Conservation (phyloP, 2,888 invertebrate genomes). For the Nipponacmea schrenckii region DNA sequence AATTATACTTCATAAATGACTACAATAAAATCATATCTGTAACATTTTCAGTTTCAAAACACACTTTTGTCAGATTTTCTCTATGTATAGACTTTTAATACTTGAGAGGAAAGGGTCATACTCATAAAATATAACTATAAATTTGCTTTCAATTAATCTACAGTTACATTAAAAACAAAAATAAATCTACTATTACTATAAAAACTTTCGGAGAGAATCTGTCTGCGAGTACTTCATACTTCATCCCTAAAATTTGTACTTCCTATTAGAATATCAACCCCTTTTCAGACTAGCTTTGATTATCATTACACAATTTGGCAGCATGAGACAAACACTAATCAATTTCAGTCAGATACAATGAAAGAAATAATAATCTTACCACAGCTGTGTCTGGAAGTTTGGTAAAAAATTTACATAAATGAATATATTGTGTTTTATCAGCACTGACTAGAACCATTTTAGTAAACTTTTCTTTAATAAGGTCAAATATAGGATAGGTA, state of each 20-base stretch:
- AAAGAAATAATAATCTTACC: slow-evolving; percentile 37
- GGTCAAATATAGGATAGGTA: slow-evolving; percentile 44
- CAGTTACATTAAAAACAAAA: too few relatives aligned
- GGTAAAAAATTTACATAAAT: slow-evolving; percentile 55
- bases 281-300: too few relatives aligned
- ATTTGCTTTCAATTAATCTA: too few relatives aligned
- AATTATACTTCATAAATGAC: slow-evolving; percentile 77
- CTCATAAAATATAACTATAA: too few relatives aligned
- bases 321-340: too few relatives aligned
- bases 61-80: background rate
- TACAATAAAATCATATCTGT: slow-evolving; percentile 50
- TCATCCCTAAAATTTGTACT: background rate
- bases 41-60: background rate
- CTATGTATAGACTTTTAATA: background rate
- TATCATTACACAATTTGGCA: too few relatives aligned
- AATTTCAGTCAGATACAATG: too few relatives aligned
- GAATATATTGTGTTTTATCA: slow-evolving; percentile 40
- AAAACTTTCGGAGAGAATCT: too few relatives aligned
- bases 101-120: too few relatives aligned
- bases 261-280: too few relatives aligned
- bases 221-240: background rate
- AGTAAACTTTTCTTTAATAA: slow-evolving; percentile 33
- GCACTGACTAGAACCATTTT: slow-evolving; percentile 44
- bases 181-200: too few relatives aligned
- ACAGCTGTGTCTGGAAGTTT: slow-evolving; percentile 48